Evolutionary conservation across 2,797 vertebrate genomes (phyloP), one percentile per base, ranked within the genome.

Genomic region (Tokudaia muenninki): DNA sequence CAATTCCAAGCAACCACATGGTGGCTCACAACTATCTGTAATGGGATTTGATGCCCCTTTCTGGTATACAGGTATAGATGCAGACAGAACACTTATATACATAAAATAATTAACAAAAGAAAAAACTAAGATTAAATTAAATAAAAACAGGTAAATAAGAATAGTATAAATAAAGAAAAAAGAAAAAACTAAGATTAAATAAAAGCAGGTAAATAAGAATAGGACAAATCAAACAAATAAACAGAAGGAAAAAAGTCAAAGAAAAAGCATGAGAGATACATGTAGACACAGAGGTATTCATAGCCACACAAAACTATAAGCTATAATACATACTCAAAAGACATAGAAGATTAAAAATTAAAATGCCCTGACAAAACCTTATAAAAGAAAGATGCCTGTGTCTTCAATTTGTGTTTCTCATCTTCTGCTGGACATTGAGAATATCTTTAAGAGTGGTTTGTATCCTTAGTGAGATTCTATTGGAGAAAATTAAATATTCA

Each of bases 381-480:
- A 29, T 17, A 8, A 61, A 82, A 3, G 14, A 31, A 44, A 83
- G 59, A 44, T 47, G 37, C 14, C 37, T 31, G 26, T 63, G 26
- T 47, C 14, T 63, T 63, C 16, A 63, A 31, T 63, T 83, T 31
- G 13, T 63, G 4, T 31, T 63, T 26, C 24, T 44, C 37, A 19
- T 63, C 12, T 31, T 19, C 26, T 44, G 21, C 0, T 11, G 4
- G 9, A 17, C 8, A 31, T 31, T 2, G 22, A 9, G 0, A 16
- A 83, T 83, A 63, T 6, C 26, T 14, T 63, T 31, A 63, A 47
- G 59, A 44, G 80, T 31, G 24, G 24, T 31, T 31, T 44, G 37
- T 31, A 31, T 83, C 61, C 59, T 41, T 8, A 1, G 14, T 31
- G 8, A 63, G 24, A 44, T 44, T 83, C 31, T 31, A 44, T 44